Base-by-base conservation (phyloP, 1,140 invertebrate genomes). In the Kradibia gibbosae region DNA sequence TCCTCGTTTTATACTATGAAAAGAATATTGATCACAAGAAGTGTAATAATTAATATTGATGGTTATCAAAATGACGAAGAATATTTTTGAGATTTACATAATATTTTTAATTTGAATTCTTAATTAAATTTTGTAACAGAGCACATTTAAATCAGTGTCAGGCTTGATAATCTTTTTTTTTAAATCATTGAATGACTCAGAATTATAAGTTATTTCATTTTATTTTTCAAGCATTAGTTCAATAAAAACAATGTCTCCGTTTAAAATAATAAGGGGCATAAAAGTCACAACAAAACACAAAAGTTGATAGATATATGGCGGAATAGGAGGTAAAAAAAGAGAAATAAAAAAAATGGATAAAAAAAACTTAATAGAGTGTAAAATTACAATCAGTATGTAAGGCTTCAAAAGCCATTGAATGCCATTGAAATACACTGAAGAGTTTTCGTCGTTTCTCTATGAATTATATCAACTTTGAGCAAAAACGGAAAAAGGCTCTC, bases 361-460 rank as follows among this genome's bases (percentile, higher is more conserved):
- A 48, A 62, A 73, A 57, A 3, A 73, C 13, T 73, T 60, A 42
- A 20, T 60, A 17, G 28, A 57, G 36, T 7, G n/a, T 25, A 17
- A 28, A 55, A 72, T 80, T 20, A 15, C 79, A 67, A 74, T 76
- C 7, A 50, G 34, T 34, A 25, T 2, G 20, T 42, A 34, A 53
- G 57, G 39, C 53, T 72, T 71, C 67, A 71, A 78, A 78, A 53
- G 48, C 67, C 50, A 67, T 79, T 72, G 70, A 72, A 79, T 39
- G 25, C 20, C 67, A 25, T 17, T 15, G 22, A 60, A 72, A 79
- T 60, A 50, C 53, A 48, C 39, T 1, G 48, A 31, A 8, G n/a
- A 79, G 48, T 42, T 71, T 55, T 79, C 67, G 22, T 48, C 31
- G 17, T 34, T 55, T 55, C 31, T 62, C 39, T 60, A n/a, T 28